A percentile compares a stretch with the other conserved stretches of the same genome.
phyloP scores from a whole-genome alignment of 2,113 vertebrate species.

The Vulpes lagopus region DNA sequence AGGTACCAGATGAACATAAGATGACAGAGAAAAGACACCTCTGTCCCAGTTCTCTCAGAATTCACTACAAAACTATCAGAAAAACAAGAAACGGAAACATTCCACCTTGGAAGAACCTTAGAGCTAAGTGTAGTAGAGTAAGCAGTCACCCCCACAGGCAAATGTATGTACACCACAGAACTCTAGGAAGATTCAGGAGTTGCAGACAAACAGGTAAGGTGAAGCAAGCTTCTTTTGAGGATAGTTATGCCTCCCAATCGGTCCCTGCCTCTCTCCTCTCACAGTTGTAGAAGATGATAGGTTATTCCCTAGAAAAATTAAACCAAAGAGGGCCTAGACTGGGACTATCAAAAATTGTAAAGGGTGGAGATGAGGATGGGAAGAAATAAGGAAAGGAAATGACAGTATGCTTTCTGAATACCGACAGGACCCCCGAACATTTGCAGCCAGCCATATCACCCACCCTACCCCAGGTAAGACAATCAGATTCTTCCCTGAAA shows the following conservation, averaged over 20 bases:
- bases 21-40: not conserved
- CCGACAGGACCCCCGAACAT: not conserved
- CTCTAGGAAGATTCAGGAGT: not conserved
- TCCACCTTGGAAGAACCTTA: not conserved
- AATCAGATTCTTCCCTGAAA: not conserved
- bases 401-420: not conserved
- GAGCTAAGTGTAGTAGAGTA: not conserved
- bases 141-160: not conserved
- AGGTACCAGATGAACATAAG: not conserved
- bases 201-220: not conserved
- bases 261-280: not conserved
- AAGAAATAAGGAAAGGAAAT: not conserved
- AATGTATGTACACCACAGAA: not conserved
- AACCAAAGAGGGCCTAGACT: not conserved
- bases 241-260: not conserved
- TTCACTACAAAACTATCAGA: not conserved
- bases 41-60: not conserved
- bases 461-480: not conserved
- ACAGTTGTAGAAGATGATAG: not conserved
- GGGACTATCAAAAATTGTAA: not conserved
- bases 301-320: not conserved
- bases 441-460: not conserved
- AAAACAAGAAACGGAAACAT: not conserved
- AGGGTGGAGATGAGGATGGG: not conserved
- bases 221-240: not conserved